Evolutionary conservation across 2,113 vertebrate genomes (phyloP), one percentile per base, ranked within the genome.

Genomic region (Bagarius yarrelli): DNA sequence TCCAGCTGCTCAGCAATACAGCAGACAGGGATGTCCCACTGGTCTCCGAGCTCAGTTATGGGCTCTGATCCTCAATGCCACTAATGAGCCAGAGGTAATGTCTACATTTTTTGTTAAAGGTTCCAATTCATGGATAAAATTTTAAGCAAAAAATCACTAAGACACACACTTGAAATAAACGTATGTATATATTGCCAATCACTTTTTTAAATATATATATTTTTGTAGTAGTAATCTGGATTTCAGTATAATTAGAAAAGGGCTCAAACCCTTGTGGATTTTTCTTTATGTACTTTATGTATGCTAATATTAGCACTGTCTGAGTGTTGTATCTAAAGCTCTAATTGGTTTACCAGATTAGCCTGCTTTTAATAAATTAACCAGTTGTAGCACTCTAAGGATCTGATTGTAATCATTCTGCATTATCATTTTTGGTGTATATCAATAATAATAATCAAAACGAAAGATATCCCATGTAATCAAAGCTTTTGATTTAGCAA

Each of bases 1-100:
- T 70, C 95, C 96, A 15, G 96, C 96, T 5, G 97, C 98, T 47
- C 97, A 99, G 84, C 96, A 98, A 76, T 99, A 97, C 82, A 91
- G 97, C 89, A 93, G 97, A 47, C 96, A 95, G 89, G 98, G 98
- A 74, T 98, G 96, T 53, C 95, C 97, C 79, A 99, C 94, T 0
- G 96, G 95, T 3, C 93, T 98, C 30, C 91, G 98, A 72, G 96
- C 96, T 0, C 95, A 97, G 40, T 87, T 99, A 60, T 99, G 97
- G 98, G 94, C 95, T 15, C 95, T 99, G 84, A 96, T 97, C 83
- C 90, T 99, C 32, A 98, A 97, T 86, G 90, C 95, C 83, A 95
- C 94, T 27, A 95, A 94, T 88, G 95, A 96, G 80, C 93, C 95
- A 15, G 96, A 97, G 96, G 98, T 98, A 93, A 90, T 4, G 21